Base-by-base conservation (phyloP, 2,888 invertebrate genomes). In the Nymphalis urticae region DNA sequence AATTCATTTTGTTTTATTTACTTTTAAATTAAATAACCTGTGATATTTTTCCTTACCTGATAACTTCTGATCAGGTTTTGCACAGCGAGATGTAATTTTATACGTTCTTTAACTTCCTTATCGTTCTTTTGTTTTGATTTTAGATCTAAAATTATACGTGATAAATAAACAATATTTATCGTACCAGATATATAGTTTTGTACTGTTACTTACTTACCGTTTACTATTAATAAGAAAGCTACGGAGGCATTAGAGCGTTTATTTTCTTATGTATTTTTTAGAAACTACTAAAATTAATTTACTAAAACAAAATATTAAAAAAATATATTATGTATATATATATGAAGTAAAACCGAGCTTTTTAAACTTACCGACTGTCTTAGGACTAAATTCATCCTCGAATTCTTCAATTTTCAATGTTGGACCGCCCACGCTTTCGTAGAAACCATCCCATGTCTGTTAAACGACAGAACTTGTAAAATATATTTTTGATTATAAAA, bases 1-100 rank as follows among this genome's bases (percentile, higher is more conserved):
- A 10, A 42, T 42, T 42, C 9, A 13, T 42, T 42, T 42, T 42
- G 42, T 42, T 54, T 5, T 16, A 16, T 10, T 16, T 5, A 27
- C 17, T 56, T 27, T 32, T 6, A 32, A 7, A 32, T n/a, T 16
- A 17, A 27, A 27, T 27, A 16, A 17, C n/a, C 27, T 24, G 17
- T 16, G 9, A 6, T 16, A 16, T 6, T 53, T 13, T 24, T 53
- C 17, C 36, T 72, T 56, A 88, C 91, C 85, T 92, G 92, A 79
- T 95, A 96, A 65, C 95, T 95, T 75, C 96, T 88, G 73, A 96
- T 96, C 72, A 96, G 92, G 65, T 94, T 94, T 79, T 95, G 95
- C 6, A 96, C 95, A 59, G 95, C 95, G 72, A 96, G 82, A 83
- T 96, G 95, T 50, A 89, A 70, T 71, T 77, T 85, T 5, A 91